These are phyloP conservation scores for Ibidorhyncha struthersii DNA, from an alignment of 2,113 vertebrate genomes.

Conservation along the genomic window DNA sequence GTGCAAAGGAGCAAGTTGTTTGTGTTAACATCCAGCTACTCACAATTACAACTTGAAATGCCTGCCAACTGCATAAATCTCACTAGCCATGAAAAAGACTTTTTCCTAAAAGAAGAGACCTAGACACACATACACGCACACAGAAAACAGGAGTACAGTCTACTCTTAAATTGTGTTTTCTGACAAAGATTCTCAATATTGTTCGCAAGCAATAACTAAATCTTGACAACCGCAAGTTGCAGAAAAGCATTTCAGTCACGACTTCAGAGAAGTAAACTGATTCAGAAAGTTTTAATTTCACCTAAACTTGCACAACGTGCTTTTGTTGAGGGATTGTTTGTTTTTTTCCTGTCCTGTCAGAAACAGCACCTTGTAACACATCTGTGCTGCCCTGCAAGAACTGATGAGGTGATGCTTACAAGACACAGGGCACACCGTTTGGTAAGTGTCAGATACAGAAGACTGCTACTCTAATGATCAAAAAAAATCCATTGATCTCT, in stretches of 20 bases:
- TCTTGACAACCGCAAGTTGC: background rate
- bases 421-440: background rate
- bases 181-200: background rate
- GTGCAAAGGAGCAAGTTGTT: background rate
- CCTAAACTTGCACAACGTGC: background rate
- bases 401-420: background rate
- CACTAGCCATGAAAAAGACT: background rate
- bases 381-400: background rate
- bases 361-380: background rate
- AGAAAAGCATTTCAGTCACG: background rate
- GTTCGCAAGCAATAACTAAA: background rate
- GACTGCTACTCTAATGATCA: background rate
- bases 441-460: background rate
- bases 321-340: background rate
- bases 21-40: slow-evolving; percentile 17
- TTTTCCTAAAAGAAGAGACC: background rate
- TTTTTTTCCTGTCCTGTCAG: background rate
- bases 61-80: slow-evolving; percentile 16
- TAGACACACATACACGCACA: background rate
- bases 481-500: background rate
- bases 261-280: background rate
- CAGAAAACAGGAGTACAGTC: background rate
- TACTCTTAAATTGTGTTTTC: background rate
- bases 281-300: background rate
- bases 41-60: background rate